These are phyloP conservation scores for Phoenicopterus ruber DNA, from an alignment of 2,113 vertebrate genomes.

Conservation along the genomic window DNA sequence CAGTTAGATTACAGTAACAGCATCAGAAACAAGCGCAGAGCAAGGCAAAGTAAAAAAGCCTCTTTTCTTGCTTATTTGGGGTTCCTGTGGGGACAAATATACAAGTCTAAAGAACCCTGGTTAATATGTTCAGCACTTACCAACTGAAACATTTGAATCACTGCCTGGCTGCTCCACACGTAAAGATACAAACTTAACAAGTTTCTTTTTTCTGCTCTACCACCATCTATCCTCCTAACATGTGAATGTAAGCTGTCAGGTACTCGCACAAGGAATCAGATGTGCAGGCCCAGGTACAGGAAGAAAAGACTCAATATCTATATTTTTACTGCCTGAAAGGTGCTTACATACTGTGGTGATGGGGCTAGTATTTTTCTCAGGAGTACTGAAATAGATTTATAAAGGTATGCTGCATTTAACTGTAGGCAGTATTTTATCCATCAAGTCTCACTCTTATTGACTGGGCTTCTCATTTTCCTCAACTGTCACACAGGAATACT, in stretches of 20 bases:
- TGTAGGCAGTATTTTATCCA: background rate
- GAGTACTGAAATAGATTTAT: background rate
- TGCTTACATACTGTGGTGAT: background rate
- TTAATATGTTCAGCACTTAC: background rate
- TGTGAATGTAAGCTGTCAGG: background rate
- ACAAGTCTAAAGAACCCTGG: background rate
- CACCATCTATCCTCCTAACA: background rate
- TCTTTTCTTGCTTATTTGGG: background rate
- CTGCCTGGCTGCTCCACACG: background rate
- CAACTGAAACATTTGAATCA: background rate
- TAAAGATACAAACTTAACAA: background rate
- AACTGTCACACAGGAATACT: background rate
- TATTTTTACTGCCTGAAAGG: slow-evolving; percentile 23
- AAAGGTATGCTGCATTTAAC: slow-evolving; percentile 9
- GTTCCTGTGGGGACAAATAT: background rate
- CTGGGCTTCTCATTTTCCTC: background rate
- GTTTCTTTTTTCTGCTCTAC: background rate
- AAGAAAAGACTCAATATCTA: background rate
- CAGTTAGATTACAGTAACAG: background rate
- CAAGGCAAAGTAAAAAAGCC: background rate
- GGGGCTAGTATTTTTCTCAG: background rate
- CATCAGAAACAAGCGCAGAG: background rate
- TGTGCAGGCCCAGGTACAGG: background rate
- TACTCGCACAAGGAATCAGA: background rate
- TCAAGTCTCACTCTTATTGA: background rate